Conservation (phyloP, 2,113 vertebrate genomes). For the Phoxinus phoxinus region DNA sequence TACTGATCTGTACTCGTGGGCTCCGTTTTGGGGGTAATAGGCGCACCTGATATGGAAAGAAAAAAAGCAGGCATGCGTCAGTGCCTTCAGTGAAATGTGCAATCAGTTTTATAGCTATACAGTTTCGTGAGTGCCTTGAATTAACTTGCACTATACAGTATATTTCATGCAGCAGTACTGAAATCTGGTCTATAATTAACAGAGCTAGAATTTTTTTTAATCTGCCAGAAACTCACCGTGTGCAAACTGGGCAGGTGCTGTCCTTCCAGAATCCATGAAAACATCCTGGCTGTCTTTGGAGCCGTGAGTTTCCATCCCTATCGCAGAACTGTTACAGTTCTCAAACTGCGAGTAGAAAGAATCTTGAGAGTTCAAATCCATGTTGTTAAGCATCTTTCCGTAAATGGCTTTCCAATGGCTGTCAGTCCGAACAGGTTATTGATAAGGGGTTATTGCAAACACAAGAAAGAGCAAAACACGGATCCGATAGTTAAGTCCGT, state of each 20-base stretch:
- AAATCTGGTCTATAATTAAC: not conserved
- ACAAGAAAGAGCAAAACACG: conserved; percentile 37
- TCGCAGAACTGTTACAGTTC: conserved; percentile 79
- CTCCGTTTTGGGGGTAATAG: conserved; percentile 83
- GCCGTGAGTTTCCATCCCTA: conserved; percentile 73
- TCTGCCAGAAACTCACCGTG: conserved; percentile 78
- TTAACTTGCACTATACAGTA: not conserved
- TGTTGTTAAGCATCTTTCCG: conserved; percentile 88
- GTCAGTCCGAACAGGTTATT: conserved; percentile 65
- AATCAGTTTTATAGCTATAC: conserved; percentile 36
- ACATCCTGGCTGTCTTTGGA: conserved; percentile 77
- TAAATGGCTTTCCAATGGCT: conserved; percentile 63
- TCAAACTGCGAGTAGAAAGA: conserved; percentile 86
- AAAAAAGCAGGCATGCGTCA: conserved; percentile 68
- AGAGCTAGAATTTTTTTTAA: not conserved
- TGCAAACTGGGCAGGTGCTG: conserved; percentile 78
- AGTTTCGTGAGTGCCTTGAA: not conserved
- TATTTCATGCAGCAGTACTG: not conserved
- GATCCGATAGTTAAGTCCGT: conserved; percentile 68
- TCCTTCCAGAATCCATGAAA: conserved; percentile 74
- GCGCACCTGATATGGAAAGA: conserved; percentile 79
- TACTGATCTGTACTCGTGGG: conserved; percentile 84
- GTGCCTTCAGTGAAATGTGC: conserved; percentile 48
- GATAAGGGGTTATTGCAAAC: conserved; percentile 35
- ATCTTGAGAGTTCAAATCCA: conserved; percentile 93